Conservation (phyloP, 2,113 vertebrate species). For the Noturus placidus region DNA sequence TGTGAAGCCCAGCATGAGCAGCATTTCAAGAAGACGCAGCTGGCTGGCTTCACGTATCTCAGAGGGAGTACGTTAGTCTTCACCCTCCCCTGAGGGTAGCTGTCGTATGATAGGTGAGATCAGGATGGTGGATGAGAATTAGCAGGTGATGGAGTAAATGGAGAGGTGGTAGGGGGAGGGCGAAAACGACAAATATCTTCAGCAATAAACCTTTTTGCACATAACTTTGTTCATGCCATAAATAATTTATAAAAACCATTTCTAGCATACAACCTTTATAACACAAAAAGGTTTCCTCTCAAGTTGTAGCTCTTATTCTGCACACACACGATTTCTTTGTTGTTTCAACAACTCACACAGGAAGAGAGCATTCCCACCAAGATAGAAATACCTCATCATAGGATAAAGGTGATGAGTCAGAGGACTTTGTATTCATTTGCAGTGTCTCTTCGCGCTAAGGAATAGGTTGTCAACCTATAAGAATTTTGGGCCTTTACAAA, state of each 20-base stretch:
- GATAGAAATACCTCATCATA: neutral
- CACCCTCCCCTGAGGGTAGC: neutral
- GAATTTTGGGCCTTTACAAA: neutral
- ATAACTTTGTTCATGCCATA: neutral
- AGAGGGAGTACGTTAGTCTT: neutral
- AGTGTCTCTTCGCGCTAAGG: neutral
- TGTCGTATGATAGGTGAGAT: neutral
- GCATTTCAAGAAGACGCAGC: neutral
- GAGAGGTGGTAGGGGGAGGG: neutral
- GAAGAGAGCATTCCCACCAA: neutral
- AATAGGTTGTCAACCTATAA: neutral
- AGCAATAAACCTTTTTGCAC: neutral
- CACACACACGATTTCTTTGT: neutral
- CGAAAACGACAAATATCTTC: neutral
- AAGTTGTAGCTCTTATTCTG: neutral
- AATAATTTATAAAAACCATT: neutral
- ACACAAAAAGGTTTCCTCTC: neutral
- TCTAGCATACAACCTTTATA: neutral
- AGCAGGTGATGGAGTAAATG: neutral
- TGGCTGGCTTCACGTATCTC: neutral
- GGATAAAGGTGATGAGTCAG: neutral
- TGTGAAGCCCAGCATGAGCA: neutral
- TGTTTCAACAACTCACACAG: neutral
- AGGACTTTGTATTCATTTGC: neutral
- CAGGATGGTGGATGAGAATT: neutral